These are phyloP conservation scores for Strix aluco DNA, from an alignment of 2,113 vertebrate genomes.

Conservation along the genomic window DNA sequence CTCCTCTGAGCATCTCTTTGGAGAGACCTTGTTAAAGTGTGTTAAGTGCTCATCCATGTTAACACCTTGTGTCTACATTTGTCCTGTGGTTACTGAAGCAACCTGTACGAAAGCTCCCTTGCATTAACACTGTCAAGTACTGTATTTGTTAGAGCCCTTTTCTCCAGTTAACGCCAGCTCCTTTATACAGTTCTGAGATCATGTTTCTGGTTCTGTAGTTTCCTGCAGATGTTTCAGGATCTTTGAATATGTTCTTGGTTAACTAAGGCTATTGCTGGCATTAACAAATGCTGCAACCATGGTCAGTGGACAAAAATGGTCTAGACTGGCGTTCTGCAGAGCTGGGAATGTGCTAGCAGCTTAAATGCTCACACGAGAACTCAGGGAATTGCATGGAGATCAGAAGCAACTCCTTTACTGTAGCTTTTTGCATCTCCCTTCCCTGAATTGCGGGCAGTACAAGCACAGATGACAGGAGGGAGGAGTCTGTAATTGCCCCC, in stretches of 20 bases:
- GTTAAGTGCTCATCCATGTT: conserved; percentile 50
- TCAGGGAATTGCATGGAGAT: not conserved
- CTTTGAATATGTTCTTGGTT: not conserved
- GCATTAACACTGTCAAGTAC: not conserved
- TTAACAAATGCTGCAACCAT: not conserved
- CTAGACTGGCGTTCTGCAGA: not conserved
- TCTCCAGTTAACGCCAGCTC: not conserved
- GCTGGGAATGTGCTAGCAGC: not conserved
- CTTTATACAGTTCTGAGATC: not conserved
- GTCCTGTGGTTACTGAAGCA: conserved; percentile 52
- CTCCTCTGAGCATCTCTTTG: conserved; percentile 4
- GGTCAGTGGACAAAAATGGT: not conserved
- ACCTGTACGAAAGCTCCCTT: not conserved
- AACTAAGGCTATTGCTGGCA: not conserved
- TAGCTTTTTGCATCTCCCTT: not conserved
- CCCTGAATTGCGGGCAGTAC: not conserved
- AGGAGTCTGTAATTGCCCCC: not conserved
- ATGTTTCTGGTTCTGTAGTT: not conserved
- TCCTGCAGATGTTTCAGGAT: not conserved
- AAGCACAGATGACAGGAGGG: not conserved
- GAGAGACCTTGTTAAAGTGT: conserved; percentile 5
- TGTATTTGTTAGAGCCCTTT: not conserved
- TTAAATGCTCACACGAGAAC: not conserved
- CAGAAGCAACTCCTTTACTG: not conserved
- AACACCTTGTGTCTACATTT: conserved; percentile 56